Evolutionary conservation across 2,797 vertebrate species (phyloP).

Genomic region (Galago senegalensis): DNA sequence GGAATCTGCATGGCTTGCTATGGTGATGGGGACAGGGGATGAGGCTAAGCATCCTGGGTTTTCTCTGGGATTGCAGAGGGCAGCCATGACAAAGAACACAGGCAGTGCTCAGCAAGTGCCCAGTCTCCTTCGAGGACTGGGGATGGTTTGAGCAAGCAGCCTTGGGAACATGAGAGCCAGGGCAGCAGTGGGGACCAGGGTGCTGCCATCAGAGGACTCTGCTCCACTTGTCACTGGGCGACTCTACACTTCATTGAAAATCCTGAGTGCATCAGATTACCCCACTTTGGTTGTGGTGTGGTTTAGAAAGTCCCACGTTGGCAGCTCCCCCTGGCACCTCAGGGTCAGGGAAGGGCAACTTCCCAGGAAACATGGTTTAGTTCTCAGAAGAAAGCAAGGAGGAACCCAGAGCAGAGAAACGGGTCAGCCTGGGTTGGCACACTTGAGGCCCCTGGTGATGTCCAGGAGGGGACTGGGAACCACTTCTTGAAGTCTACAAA

Average conservation of each 20-base stretch:
- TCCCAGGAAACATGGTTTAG: rapidly evolving
- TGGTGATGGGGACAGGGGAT: not conserved
- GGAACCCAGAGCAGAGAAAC: rapidly evolving
- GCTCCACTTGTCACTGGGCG: rapidly evolving
- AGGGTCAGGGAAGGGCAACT: not conserved
- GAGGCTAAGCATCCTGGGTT: not conserved
- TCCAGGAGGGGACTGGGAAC: not conserved
- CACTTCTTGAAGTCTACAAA: rapidly evolving
- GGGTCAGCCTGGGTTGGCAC: rapidly evolving
- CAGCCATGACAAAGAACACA: rapidly evolving
- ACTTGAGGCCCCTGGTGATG: rapidly evolving
- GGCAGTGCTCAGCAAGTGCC: not conserved
- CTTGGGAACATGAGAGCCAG: not conserved
- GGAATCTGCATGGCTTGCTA: rapidly evolving
- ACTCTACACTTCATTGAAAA: not conserved
- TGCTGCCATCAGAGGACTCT: not conserved
- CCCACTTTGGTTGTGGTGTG: not conserved
- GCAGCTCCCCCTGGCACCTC: not conserved
- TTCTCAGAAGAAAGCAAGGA: not conserved
- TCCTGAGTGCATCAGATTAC: rapidly evolving
- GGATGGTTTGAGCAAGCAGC: not conserved
- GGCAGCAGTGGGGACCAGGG: too few species aligned
- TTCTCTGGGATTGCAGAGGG: not conserved
- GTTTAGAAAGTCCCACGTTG: not conserved
- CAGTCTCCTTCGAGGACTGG: too few species aligned